Percentiles rank a stretch among this genome's conserved stretches.
Conservation (phyloP, 2,113 vertebrate genomes). For the Nycticryphes semicollaris region DNA sequence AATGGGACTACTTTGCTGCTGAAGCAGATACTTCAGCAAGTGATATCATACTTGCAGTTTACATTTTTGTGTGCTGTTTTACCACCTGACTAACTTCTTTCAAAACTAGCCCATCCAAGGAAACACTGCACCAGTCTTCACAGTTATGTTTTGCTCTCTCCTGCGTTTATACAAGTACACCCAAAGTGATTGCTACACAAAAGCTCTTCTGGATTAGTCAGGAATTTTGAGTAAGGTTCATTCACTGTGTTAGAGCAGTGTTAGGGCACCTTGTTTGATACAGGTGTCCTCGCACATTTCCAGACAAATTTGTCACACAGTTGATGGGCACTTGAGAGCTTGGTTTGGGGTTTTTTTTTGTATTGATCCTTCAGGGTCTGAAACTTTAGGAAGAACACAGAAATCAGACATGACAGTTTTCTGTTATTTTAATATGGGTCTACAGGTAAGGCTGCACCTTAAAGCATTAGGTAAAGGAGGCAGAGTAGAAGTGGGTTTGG, state of each 20-base stretch:
- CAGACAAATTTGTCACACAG: not conserved
- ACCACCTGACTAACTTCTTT: not conserved
- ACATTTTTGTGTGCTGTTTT: not conserved
- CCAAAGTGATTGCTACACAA: not conserved
- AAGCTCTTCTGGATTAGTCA: not conserved
- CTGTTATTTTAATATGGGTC: not conserved
- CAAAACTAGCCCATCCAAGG: not conserved
- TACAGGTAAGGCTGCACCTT: not conserved
- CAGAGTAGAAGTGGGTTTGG: not conserved
- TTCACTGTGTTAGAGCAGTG: not conserved
- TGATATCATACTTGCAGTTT: not conserved
- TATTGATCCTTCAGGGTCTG: not conserved
- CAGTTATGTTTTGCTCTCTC: not conserved
- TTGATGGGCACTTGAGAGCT: not conserved
- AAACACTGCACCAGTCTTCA: not conserved
- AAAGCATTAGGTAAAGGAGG: not conserved
- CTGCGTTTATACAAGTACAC: not conserved
- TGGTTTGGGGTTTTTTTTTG: not conserved
- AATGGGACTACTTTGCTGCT: not conserved
- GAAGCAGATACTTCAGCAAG: not conserved
- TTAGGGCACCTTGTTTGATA: not conserved
- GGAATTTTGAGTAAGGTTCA: not conserved
- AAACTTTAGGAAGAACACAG: not conserved
- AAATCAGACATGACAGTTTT: not conserved
- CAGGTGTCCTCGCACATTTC: not conserved